Percentiles rank a stretch among this genome's conserved stretches.
Evolutionary conservation across 2,797 vertebrate genomes (phyloP).

Genomic region (Brachyalestes nurse): DNA sequence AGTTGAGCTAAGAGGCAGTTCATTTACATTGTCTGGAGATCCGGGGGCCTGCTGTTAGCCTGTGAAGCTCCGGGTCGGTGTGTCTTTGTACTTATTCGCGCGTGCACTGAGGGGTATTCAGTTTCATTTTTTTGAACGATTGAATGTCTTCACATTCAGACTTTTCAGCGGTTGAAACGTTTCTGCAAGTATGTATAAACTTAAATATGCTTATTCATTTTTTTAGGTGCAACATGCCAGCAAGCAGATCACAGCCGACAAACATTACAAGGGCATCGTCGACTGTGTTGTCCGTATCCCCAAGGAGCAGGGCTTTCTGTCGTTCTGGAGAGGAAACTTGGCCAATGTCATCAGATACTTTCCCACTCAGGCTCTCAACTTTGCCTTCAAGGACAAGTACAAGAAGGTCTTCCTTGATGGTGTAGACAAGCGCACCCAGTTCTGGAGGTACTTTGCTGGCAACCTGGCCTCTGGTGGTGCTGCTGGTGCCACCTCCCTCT

Average conservation of each 20-base stretch:
- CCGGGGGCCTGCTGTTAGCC: too few relatives aligned
- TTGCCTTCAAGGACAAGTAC: conserved; percentile 96
- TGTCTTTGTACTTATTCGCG: too few relatives aligned
- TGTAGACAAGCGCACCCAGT: conserved; percentile 88
- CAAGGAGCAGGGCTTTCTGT: conserved; percentile 89
- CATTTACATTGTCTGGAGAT: too few relatives aligned
- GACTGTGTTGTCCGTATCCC: conserved; percentile 90
- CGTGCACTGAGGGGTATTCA: too few relatives aligned
- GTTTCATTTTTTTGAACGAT: too few relatives aligned
- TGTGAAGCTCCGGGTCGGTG: too few relatives aligned
- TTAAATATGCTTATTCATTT: conserved; percentile 13
- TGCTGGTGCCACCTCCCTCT: conserved; percentile 90
- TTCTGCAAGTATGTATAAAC: neutral
- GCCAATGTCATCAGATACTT: conserved; percentile 94
- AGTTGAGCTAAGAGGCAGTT: too few relatives aligned
- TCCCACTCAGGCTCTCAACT: conserved; percentile 94
- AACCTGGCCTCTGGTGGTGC: conserved; percentile 91
- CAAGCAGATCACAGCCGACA: conserved; percentile 87
- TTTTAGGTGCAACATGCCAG: conserved; percentile 86
- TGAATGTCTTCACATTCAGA: too few relatives aligned
- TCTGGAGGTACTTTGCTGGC: conserved; percentile 93
- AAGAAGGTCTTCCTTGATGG: conserved; percentile 91
- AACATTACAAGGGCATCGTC: conserved; percentile 92
- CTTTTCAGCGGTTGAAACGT: neutral
- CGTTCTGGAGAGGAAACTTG: conserved; percentile 92